Base-by-base conservation (phyloP, 92 coral and sea anemone species). In the Scolanthus callimorphus region DNA sequence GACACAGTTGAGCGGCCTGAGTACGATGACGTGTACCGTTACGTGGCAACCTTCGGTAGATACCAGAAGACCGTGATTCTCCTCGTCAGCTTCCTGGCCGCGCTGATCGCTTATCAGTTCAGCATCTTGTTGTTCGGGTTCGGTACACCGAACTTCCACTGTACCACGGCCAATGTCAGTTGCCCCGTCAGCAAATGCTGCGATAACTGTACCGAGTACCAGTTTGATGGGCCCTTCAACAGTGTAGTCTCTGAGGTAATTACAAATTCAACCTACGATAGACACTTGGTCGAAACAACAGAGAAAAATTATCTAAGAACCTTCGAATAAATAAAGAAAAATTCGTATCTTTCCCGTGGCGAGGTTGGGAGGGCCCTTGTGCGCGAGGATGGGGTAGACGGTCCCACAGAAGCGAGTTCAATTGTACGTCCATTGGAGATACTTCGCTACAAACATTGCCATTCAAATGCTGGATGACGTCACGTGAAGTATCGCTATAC, bases 131-230 rank as follows among this genome's bases (percentile, higher is more conserved):
- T 78, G 34, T 78, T 78, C 21, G 69, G 65, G 22, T 70, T 60
- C 24, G 85, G 85, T 6, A 47, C 79, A 2, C 85, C 85, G 1
- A 70, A 70, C 69, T 78, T 56, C 41, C 79, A 70, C 57, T 78
- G 85, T 51, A 27, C 37, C 24, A 12, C 68, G 30, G 47, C 52
- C 44, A 68, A 68, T 30, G 25, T 39, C 15, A 55, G 57, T 3
- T 68, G 75, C 21, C 47, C 29, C 3, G 25, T 60, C 30, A 68
- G 45, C 54, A 68, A 68, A 27, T 68, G 75, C 27, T 68, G 75
- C 17, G 57, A 26, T 25, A 68, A 68, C 75, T 68, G 75, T 29
- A 68, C 75, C 0, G 45, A 13, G 20, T 68, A 68, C 20, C 64
- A 46, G 26, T 68, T 68, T 29, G 75, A 55, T 68, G 75, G 75